Base-by-base conservation (phyloP, 2,797 vertebrate species). In the Lophius americanus region DNA sequence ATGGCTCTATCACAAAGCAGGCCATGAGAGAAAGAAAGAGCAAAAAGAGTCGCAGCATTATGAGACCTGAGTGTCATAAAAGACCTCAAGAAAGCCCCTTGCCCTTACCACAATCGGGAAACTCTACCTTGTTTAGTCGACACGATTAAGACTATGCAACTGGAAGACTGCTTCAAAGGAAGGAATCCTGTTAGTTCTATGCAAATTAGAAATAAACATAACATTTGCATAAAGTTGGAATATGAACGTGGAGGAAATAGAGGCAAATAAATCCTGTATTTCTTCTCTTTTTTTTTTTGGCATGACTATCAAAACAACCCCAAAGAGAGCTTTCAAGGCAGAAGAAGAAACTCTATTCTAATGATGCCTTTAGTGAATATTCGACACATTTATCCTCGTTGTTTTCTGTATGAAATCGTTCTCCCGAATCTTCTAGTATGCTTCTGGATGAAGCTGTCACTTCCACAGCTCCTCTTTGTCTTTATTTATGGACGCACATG, bases 361-460 rank as follows among this genome's bases (percentile, higher is more conserved):
- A 85, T 84, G 82, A 74, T 36, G 70, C 79, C 75, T 82, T 83
- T 46, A 60, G 70, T 73, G 69, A 84, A 84, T 76, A 75, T 77
- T 82, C 72, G 41, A 64, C 61, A 75, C 70, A 71, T 87, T 77
- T 68, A 68, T 41, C 68, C 76, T 44, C 42, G 76, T 79, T 82
- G 80, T 83, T 84, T 75, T 82, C 75, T 68, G 64, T 64, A 60
- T 82, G 79, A 67, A 88, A 87, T 85, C 75, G 74, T 72, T 66
- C 76, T 82, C 82, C 73, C 86, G 79, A 84, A 89, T 85, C 81
- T 82, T 79, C 67, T 50, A 58, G 60, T 68, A 42, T 75, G 74
- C 70, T 75, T 72, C 72, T 82, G 77, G 86, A 88, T 88, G 81
- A 83, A 90, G 78, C 72, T 69, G 81, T 90, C 85, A 81, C 81